phyloP scores from a whole-genome alignment of 1,140 invertebrate species.

The Brachionus rubens region DNA sequence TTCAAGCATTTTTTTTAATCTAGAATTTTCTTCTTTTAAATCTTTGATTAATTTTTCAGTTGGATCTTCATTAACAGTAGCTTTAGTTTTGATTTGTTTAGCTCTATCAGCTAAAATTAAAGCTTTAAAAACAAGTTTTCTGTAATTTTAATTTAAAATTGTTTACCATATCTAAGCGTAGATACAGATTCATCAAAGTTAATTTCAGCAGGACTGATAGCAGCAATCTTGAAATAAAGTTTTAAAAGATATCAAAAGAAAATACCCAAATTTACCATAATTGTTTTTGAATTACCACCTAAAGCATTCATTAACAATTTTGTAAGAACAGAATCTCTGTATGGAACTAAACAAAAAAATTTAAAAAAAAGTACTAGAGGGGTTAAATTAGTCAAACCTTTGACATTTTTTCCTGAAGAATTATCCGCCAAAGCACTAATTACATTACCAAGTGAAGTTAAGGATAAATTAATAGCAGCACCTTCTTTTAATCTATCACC shows the following conservation, averaged over 20 bases:
- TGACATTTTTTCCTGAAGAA: constrained; percentile 44
- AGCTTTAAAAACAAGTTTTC: neutral
- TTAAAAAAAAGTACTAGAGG: constrained; percentile 20
- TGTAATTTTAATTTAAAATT: neutral
- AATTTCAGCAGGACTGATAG: constrained; percentile 60
- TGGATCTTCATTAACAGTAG: constrained; percentile 66
- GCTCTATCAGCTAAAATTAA: constrained; percentile 63
- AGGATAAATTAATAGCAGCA: constrained; percentile 67
- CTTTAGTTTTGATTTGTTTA: constrained; percentile 66
- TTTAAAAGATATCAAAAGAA: neutral
- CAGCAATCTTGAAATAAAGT: constrained; percentile 53
- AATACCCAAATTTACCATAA: constrained; percentile 61
- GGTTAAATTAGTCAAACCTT: neutral
- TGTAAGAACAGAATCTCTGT: constrained; percentile 64
- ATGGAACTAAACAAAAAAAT: constrained; percentile 57
- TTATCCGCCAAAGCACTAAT: constrained; percentile 63
- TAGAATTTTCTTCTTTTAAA: constrained; percentile 59
- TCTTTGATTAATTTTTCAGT: constrained; percentile 65
- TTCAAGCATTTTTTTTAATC: constrained; percentile 57
- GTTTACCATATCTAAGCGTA: constrained; percentile 70
- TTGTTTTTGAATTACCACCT: constrained; percentile 66
- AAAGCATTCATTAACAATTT: constrained; percentile 64
- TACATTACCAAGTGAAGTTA: constrained; percentile 66
- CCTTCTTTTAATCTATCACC: constrained; percentile 68
- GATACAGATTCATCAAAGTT: constrained; percentile 61